phyloP scores from a whole-genome alignment of 2,888 invertebrate genomes.

The Eubasilissa splendida region DNA sequence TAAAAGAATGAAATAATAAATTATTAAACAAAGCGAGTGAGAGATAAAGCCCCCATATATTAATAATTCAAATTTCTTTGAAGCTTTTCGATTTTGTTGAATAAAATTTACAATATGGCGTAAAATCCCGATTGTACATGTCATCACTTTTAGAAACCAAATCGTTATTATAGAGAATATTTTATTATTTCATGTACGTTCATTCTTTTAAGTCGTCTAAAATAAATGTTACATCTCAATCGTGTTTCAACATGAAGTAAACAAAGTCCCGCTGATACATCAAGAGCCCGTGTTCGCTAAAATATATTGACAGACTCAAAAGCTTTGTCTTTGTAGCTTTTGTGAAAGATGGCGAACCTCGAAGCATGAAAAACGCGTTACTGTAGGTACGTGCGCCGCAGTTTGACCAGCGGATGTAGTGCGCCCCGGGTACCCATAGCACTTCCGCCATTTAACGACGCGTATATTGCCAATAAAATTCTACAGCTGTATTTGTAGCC shows the following conservation, averaged over 20 bases:
- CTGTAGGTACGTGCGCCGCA: neutral
- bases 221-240: neutral
- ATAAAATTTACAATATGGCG: no score
- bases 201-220: neutral
- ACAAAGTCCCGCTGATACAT: neutral
- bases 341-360: slow-evolving; percentile 1
- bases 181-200: no score
- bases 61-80: no score
- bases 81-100: no score
- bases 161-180: no score
- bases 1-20: no score
- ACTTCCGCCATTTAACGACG: slow-evolving; percentile 52
- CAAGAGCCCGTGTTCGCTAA: neutral
- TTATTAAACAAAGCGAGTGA: no score
- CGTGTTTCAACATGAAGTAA: neutral
- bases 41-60: no score
- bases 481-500: slow-evolving; percentile 21
- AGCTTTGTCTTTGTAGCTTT: slow-evolving; percentile 17
- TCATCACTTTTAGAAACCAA: no score
- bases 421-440: neutral
- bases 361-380: neutral
- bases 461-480: slow-evolving; percentile 52
- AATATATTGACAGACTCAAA: slow-evolving; percentile 11
- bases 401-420: slow-evolving; percentile 1
- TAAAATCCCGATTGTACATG: no score